Percentiles rank a stretch among this genome's conserved stretches.
phyloP scores from a whole-genome alignment of 2,797 vertebrate species.

The Esox lucius region DNA sequence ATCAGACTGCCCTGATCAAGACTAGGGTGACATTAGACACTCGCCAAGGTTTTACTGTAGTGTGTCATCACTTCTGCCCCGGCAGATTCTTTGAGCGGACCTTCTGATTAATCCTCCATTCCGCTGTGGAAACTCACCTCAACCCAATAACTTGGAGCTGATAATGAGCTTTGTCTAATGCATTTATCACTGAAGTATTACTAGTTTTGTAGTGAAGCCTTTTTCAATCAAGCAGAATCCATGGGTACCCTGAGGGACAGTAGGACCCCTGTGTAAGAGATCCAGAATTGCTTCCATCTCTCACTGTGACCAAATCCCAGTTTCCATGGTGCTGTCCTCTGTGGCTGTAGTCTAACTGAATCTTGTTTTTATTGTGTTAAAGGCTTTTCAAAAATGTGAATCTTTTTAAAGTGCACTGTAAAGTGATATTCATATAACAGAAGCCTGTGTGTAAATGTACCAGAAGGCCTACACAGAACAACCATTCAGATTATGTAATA shows the following conservation, averaged over 20 bases:
- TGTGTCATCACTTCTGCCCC: not conserved
- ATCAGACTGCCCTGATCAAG: too few species aligned
- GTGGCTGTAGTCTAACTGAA: conserved; percentile 21
- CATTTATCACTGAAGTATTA: not conserved
- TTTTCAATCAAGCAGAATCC: not conserved
- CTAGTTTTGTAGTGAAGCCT: not conserved
- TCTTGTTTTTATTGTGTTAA: conserved; percentile 4
- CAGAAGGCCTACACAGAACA: too few species aligned
- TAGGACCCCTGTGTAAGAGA: conserved; percentile 2
- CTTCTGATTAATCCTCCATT: not conserved
- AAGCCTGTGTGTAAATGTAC: conserved; percentile 39
- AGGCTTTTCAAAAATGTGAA: conserved; percentile 25
- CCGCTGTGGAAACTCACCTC: not conserved
- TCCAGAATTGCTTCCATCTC: conserved; percentile 25
- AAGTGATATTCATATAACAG: conserved; percentile 31
- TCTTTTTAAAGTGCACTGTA: conserved; percentile 49
- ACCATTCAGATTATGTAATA: conserved; percentile 16
- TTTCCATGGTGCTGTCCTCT: conserved; percentile 41
- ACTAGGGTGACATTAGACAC: too few species aligned
- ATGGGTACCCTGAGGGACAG: not conserved
- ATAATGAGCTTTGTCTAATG: conserved; percentile 8
- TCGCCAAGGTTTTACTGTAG: not conserved
- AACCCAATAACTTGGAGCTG: not conserved
- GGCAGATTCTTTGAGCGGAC: not conserved
- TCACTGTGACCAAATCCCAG: conserved; percentile 36